phyloP scores from a whole-genome alignment of 2,888 invertebrate genomes.

The Villa cingulata region DNA sequence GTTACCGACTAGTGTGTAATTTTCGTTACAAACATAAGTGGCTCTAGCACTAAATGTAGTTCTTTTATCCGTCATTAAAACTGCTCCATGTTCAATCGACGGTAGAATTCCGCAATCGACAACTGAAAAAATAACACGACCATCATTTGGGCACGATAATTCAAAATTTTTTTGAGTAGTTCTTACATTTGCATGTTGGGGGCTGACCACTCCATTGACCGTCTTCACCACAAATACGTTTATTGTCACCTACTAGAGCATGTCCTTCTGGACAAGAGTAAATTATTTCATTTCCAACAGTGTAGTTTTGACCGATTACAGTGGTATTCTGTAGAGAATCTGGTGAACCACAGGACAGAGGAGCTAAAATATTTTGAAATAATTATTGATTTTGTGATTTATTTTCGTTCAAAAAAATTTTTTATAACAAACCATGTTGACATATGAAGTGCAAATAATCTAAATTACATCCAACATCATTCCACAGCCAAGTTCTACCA shows the following conservation, averaged over 20 bases:
- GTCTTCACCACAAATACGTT: conserved; percentile 53
- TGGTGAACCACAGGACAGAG: conserved; percentile 76
- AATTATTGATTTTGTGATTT: not conserved
- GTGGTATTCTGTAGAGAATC: conserved; percentile 75
- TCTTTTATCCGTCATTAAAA: conserved; percentile 50
- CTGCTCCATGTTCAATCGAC: conserved; percentile 57
- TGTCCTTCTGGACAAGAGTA: conserved; percentile 75
- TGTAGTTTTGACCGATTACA: conserved; percentile 52
- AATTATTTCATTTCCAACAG: conserved; percentile 53
- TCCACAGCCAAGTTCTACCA: conserved; percentile 83
- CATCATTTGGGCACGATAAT: not conserved
- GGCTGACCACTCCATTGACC: conserved; percentile 76
- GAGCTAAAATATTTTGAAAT: conserved; percentile 41
- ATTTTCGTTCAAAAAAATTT: not conserved
- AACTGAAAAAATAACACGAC: conserved; percentile 41
- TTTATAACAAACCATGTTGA: conserved; percentile 59
- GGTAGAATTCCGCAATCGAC: conserved; percentile 64
- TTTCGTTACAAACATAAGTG: conserved; percentile 64
- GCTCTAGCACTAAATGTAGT: conserved; percentile 70
- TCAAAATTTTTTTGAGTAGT: not conserved
- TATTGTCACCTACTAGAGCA: conserved; percentile 56
- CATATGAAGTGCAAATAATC: conserved; percentile 90
- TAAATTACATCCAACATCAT: conserved; percentile 86
- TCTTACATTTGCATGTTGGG: conserved; percentile 79
- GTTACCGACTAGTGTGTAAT: conserved; percentile 70